These are phyloP conservation scores for Clytia hemisphaerica DNA, from an alignment of 30 jellyfish, hydroid and myxozoan genomes.

Conservation along the genomic window DNA sequence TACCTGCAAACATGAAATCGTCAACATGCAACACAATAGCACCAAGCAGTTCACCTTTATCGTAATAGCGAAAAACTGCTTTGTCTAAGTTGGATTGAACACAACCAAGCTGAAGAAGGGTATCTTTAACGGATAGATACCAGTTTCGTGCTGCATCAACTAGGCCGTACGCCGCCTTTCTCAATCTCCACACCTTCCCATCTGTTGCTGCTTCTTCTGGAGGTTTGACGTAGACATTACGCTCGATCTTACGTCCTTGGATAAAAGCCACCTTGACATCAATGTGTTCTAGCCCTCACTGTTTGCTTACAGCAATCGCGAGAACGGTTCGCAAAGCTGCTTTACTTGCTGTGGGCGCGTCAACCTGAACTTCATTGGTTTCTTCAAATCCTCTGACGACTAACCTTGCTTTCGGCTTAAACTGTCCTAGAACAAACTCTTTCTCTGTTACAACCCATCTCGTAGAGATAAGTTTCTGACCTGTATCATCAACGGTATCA, in stretches of 20 bases:
- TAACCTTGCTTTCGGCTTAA: constrained; percentile 5
- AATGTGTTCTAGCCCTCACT: no score
- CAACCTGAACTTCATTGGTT: neutral
- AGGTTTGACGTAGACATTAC: neutral
- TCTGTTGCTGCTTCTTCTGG: constrained; percentile 4
- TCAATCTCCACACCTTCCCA: neutral
- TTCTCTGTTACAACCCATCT: constrained; percentile 16
- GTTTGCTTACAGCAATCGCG: no score
- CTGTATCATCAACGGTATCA: constrained; percentile 6
- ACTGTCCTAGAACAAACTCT: constrained; percentile 7
- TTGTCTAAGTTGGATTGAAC: constrained; percentile 8
- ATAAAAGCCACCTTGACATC: neutral
- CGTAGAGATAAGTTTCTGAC: constrained; percentile 12
- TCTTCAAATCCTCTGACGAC: neutral
- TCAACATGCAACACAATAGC: no score
- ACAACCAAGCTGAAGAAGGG: neutral
- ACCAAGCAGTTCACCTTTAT: neutral
- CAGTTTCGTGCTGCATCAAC: constrained; percentile 23
- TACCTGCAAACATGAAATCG: no score
- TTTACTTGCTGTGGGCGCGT: constrained; percentile 13
- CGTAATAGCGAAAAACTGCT: constrained; percentile 8
- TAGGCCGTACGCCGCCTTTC: constrained; percentile 16
- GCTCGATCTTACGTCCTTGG: neutral
- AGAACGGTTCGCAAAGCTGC: no score
- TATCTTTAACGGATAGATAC: constrained; percentile 7